phyloP scores from a whole-genome alignment of 2,113 vertebrate genomes.

The Clinocottus analis region DNA sequence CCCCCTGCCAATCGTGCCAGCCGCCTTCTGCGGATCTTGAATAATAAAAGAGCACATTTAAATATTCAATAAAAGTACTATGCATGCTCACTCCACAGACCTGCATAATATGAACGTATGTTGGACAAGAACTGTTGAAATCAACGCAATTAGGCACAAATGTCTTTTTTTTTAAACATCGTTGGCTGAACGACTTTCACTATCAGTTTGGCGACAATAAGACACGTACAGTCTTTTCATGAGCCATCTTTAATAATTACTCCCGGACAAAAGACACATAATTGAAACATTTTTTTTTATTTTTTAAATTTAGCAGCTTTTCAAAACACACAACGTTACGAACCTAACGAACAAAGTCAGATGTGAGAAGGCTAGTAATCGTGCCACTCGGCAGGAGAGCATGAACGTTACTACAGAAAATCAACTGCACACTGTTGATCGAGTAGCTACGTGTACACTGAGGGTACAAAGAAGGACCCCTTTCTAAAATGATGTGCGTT shows the following conservation, averaged over 20 bases:
- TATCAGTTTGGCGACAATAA: background rate
- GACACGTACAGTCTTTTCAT: background rate
- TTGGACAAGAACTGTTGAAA: background rate
- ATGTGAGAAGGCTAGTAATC: background rate
- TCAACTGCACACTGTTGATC: slow-evolving; percentile 16
- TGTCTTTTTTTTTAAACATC: background rate
- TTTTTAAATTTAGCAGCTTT: no score
- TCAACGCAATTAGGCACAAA: background rate
- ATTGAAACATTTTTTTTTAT: background rate
- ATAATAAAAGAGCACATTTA: background rate
- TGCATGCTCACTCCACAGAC: background rate
- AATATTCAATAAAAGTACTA: background rate
- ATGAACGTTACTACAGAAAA: background rate
- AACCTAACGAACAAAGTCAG: background rate
- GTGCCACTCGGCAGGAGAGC: background rate
- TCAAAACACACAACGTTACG: background rate
- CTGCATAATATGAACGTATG: background rate
- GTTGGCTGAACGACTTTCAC: background rate
- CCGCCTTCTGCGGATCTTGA: slow-evolving; percentile 92
- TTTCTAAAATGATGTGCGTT: background rate
- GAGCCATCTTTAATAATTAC: background rate
- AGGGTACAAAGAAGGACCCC: background rate
- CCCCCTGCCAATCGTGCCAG: slow-evolving; percentile 94
- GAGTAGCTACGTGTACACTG: background rate
- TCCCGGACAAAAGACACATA: background rate